Base-by-base conservation (phyloP, 2,888 invertebrate genomes). In the Pristionchus maxplancki region DNA sequence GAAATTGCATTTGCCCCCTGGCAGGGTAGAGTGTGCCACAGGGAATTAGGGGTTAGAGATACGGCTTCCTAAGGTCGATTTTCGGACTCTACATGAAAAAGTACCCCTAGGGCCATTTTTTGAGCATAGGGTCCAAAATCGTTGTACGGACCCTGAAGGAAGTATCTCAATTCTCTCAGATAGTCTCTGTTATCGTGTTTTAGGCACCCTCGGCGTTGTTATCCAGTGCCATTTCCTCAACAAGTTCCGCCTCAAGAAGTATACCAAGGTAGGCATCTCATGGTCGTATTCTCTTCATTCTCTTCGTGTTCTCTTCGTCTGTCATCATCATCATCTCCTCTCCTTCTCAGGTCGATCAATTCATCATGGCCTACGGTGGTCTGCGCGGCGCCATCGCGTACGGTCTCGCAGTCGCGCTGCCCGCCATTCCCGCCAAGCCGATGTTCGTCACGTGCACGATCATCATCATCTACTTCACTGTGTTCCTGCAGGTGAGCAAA, bases 381-480 rank as follows among this genome's bases (percentile, higher is more conserved):
- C 96, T 99, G 89, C 96, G 99, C 93, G 99, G 99, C 40, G 98
- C 98, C 81, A 98, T 99, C 40, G 98, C 99, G 88, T 99, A 98
- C 95, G 98, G 98, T 89, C 96, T 93, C 48, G 89, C 62, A 1
- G 96, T 97, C 89, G 96, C 97, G 92, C 97, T 98, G 93, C 78
- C 97, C 40, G 96, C 96, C 31, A 96, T 97, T 91, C 97, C 97
- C 89, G 96, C 97, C 88, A 97, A 98, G 95, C 97, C 97, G 97
- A 97, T 64, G 97, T 98, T 98, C 95, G 97, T 98, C 92, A 99
- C 99, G 48, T 97, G 98, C 5, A 98, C 98, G 9, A 97, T 99
- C 94, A 97, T 98, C 88, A 97, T 99, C 92, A 97, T 99, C 93
- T 98, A 98, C 95, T 99, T 99, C 96, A 99, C 99, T 8, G 98